Evolutionary conservation across 1,140 invertebrate genomes (phyloP), one percentile per base, ranked within the genome.

Genomic region (Thrips palmi): DNA sequence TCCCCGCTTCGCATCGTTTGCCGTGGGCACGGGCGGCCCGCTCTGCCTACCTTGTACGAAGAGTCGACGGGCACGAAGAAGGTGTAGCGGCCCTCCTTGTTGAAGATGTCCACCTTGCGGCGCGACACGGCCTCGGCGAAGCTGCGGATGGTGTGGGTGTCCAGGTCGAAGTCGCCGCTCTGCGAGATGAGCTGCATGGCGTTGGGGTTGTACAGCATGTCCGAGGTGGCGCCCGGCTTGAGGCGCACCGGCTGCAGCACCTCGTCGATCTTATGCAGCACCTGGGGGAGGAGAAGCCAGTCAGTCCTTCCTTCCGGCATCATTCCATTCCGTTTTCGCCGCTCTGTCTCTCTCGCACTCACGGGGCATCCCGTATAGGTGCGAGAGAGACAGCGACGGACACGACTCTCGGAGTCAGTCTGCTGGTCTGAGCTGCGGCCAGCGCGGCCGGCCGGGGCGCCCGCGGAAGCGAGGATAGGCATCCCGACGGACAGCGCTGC

Each of bases 51-150:
- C 68, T 79, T 78, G 49, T 86, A 83, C 25, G 79, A 81, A 55
- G 83, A 78, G 57, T 87, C 82, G n/a, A 87, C 71, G 6, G 85
- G 84, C 50, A 91, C 76, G 53, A 89, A 84, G 54, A 86, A 91
- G 4, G 85, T 89, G 56, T 78, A 74, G 43, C 69, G 63, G 28
- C 83, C 83, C 43, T 78, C 74, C 15, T 68, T 66, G 45, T 68
- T 70, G 53, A 80, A 87, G 23, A 85, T 63, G 20, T 74, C 65
- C 50, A 75, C 65, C 58, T 83, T 84, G 31, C 71, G 59, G 49
- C 67, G 59, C 12, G n/a, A n/a, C n/a, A n/a, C n/a, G n/a, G 23
- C n/a, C n/a, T n/a, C n/a, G n/a, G n/a, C n/a, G n/a, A n/a, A n/a
- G n/a, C n/a, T n/a, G n/a, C n/a, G n/a, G n/a, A n/a, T n/a, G n/a